Evolutionary conservation across 2,888 invertebrate genomes (phyloP).

Genomic region (Lasioglossum zephyrum): DNA sequence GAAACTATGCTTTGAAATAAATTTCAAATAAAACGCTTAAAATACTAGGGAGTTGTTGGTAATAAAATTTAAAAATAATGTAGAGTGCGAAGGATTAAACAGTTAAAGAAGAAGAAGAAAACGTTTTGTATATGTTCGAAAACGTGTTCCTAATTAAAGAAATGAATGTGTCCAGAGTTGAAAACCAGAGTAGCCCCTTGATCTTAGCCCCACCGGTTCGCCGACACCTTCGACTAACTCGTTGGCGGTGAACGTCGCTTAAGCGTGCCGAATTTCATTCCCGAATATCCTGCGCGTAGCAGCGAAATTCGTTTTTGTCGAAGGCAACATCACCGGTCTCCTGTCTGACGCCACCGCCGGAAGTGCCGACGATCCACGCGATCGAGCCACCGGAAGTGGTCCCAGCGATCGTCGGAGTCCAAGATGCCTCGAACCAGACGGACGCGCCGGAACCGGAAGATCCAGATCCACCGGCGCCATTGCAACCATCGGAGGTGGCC

Average conservation of each 20-base stretch:
- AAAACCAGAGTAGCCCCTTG: neutral
- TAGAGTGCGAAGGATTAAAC: too few species aligned
- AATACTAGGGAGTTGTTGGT: too few species aligned
- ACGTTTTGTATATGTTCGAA: too few species aligned
- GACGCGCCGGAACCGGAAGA: conserved; percentile 87
- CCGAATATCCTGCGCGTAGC: conserved; percentile 67
- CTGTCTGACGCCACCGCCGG: conserved; percentile 88
- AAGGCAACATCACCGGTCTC: conserved; percentile 86
- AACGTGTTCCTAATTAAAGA: too few species aligned
- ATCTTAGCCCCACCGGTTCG: neutral
- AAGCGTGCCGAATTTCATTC: conserved; percentile 33
- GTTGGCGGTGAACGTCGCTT: conserved; percentile 14
- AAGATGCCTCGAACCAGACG: conserved; percentile 93
- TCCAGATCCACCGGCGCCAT: conserved; percentile 31
- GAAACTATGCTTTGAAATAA: too few species aligned
- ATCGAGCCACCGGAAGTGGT: conserved; percentile 84
- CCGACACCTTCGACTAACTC: conserved; percentile 20
- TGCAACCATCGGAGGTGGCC: conserved; percentile 53
- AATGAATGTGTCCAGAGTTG: neutral
- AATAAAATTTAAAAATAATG: too few species aligned
- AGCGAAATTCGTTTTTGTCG: conserved; percentile 78
- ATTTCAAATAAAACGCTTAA: too few species aligned
- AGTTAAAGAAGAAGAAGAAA: too few species aligned
- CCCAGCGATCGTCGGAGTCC: conserved; percentile 87
- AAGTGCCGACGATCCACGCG: conserved; percentile 84